phyloP scores from a whole-genome alignment of 2,888 invertebrate species.

The Acholoe squamosa region DNA sequence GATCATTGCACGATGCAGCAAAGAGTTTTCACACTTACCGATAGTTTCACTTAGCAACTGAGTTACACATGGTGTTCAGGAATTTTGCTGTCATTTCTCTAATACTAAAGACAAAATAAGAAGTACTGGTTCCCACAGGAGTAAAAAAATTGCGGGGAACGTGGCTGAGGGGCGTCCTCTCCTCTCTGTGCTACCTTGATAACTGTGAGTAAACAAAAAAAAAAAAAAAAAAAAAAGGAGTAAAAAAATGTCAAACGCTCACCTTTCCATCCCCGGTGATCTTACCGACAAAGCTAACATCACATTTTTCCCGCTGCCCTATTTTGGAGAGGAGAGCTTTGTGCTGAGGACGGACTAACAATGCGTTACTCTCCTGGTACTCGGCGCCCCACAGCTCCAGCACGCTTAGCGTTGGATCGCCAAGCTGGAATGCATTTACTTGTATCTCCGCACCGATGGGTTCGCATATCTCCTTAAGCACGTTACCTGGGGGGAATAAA shows the following conservation, averaged over 20 bases:
- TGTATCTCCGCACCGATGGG: constrained; percentile 96
- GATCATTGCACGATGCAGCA: too few relatives aligned
- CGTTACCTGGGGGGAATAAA: constrained; percentile 92
- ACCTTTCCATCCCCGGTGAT: constrained; percentile 93
- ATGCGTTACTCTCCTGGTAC: constrained; percentile 97
- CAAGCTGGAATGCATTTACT: constrained; percentile 90
- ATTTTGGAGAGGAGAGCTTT: constrained; percentile 88
- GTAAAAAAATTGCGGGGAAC: too few relatives aligned
- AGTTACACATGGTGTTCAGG: too few relatives aligned
- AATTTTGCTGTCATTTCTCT: too few relatives aligned
- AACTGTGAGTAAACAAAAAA: too few relatives aligned
- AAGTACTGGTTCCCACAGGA: too few relatives aligned
- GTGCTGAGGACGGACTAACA: constrained; percentile 89
- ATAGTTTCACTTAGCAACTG: too few relatives aligned
- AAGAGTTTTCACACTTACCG: too few relatives aligned
- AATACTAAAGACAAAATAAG: too few relatives aligned
- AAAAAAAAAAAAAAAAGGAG: too few relatives aligned
- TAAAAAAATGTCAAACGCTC: background rate
- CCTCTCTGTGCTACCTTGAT: too few relatives aligned
- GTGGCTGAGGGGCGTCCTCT: too few relatives aligned
- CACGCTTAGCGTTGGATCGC: constrained; percentile 96
- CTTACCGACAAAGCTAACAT: constrained; percentile 95
- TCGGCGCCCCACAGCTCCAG: constrained; percentile 99
- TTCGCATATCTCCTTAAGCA: constrained; percentile 97
- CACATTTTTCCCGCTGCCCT: constrained; percentile 94